A percentile compares a stretch with the other conserved stretches of the same genome.
These are phyloP conservation scores for Eristalis arbustorum DNA, from an alignment of 2,888 invertebrate species.

Conservation along the genomic window DNA sequence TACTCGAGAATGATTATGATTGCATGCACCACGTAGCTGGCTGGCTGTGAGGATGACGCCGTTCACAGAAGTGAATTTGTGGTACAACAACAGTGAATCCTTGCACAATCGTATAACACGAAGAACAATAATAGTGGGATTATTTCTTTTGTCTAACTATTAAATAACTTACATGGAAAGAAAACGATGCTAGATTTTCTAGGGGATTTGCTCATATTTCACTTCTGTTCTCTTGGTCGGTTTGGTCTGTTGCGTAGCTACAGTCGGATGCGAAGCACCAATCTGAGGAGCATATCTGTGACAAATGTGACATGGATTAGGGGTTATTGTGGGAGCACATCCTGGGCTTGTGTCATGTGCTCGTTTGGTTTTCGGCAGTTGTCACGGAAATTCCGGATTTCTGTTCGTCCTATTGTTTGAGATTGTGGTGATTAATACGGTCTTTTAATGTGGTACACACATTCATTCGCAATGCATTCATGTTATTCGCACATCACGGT, in stretches of 20 bases:
- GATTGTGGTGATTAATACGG: slow-evolving; percentile 33
- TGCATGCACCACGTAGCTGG: slow-evolving; percentile 12
- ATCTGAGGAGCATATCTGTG: slow-evolving; percentile 9
- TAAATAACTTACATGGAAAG: slow-evolving; percentile 54
- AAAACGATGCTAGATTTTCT: slow-evolving; percentile 40
- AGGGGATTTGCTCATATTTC: slow-evolving; percentile 51
- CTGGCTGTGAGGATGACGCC: slow-evolving; percentile 1
- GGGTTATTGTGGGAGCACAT: slow-evolving; percentile 40
- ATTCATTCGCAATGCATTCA: background rate
- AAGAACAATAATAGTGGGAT: slow-evolving; percentile 47
- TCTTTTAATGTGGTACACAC: slow-evolving; percentile 2
- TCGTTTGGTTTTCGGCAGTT: slow-evolving; percentile 24
- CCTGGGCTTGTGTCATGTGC: slow-evolving; percentile 24
- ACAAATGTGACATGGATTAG: slow-evolving; percentile 42
- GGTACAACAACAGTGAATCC: background rate
- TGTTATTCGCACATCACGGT: no score
- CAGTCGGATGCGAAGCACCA: background rate
- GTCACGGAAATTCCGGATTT: slow-evolving; percentile 13
- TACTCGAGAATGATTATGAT: slow-evolving; percentile 17
- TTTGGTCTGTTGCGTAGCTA: background rate
- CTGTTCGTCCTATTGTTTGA: slow-evolving; percentile 8
- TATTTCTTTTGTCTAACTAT: slow-evolving; percentile 59
- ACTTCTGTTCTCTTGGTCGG: slow-evolving; percentile 10
- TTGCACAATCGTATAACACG: slow-evolving; percentile 18
- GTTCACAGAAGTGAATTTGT: background rate